Evolutionary conservation across 2,888 invertebrate species (phyloP), one percentile per base, ranked within the genome.

Genomic region (Kryphioiulus occultus): DNA sequence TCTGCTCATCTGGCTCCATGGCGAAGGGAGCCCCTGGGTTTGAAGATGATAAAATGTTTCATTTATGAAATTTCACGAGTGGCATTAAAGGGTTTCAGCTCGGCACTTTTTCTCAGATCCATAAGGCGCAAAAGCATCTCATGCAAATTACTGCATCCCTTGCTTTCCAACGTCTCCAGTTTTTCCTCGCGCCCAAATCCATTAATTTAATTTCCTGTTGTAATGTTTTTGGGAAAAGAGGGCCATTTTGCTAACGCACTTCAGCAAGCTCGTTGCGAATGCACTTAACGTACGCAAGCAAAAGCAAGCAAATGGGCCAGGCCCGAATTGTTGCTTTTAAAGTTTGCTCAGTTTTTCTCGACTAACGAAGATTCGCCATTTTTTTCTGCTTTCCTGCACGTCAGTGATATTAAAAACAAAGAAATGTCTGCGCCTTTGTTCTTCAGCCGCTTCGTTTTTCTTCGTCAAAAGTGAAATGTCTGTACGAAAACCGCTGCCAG

Each of bases 351-450:
- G 5, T 59, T 59, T 59, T 59, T 59, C n/a, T 22, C 22, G 22
- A 15, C 47, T n/a, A 59, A 59, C 17, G 59, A 59, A 59, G 59
- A 59, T 59, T 59, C 22, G 59, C n/a, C 22, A 10, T 59, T 59
- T 10, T 59, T 59, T 59, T 22, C 59, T 59, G 4, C 17, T 59
- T 59, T 22, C 5, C 59, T 22, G 59, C 59, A 22, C 59, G 59
- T 59, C 59, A 22, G 59, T 59, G 59, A 59, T 59, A 59, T 59
- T 59, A 59, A 59, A 59, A 59, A 59, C 59, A 59, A 59, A 59
- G n/a, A 59, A 59, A 59, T 59, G n/a, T 59, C 22, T 59, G 2
- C 59, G 59, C 59, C 17, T 59, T 59, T 59, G 59, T 59, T 59
- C 59, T 59, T 59, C 59, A 59, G 22, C 59, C n/a, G 22, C 59